Evolutionary conservation across 2,797 vertebrate genomes (phyloP), one percentile per base, ranked within the genome.

Genomic region (Graptemys geographica): DNA sequence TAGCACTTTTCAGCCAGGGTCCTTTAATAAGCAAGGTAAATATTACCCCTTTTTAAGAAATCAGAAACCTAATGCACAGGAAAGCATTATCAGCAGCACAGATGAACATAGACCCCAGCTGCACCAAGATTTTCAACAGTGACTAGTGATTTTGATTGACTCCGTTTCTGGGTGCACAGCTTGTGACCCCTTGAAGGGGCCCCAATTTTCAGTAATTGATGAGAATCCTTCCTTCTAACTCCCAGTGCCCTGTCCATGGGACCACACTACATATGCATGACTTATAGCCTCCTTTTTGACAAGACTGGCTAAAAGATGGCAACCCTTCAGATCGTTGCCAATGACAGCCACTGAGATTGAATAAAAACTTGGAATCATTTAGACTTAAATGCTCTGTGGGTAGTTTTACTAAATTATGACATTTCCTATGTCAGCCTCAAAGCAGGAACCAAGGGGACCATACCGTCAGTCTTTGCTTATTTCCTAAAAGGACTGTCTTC

Each of bases 401-500:
- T 51, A 94, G 56, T 90, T 88, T 92, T 80, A 92, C 72, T 44
- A 83, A 76, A 25, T 81, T 23, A 33, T 89, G 65, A 47, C 82
- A 79, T 81, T 94, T 95, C 62, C 87, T 93, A 91, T 79, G 84
- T 90, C 81, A 88, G 6, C 44, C n/a, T 53, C 23, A 69, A 57
- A 88, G 49, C 59, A 91, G 10, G 72, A 57, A 37, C 83, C 62
- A 72, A 56, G 90, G 86, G 90, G 52, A 88, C 91, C 62, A 69
- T 81, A 83, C 52, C 79, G 86, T 62, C 84, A 52, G 3, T 69
- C 57, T 91, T 91, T 79, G 84, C 62, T 80, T 88, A 59, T 92
- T 94, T 89, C 90, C 91, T 91, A 89, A 87, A 92, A 97, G 94
- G 53, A 97, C 51, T 51, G 51, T 51, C 51, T 16, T 51, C 51